Percentiles rank a stretch among this genome's conserved stretches.
Evolutionary conservation across 2,888 invertebrate genomes (phyloP).

Genomic region (Apodemia mormo): DNA sequence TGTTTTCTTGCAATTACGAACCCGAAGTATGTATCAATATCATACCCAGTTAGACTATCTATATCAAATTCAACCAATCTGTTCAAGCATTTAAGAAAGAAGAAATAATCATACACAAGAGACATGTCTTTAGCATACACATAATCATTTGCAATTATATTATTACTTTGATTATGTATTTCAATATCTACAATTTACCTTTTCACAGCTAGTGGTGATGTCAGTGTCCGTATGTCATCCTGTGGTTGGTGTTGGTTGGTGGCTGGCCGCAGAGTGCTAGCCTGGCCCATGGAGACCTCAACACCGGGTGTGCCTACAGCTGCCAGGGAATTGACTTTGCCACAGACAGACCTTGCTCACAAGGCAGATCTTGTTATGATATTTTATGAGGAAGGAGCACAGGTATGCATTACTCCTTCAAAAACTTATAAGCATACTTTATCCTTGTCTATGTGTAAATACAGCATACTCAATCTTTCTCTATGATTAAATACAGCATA

Average conservation of each 20-base stretch:
- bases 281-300: constrained; percentile 88
- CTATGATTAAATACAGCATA: background rate
- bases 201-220: constrained; percentile 72
- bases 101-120: no score
- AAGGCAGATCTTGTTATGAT: constrained; percentile 91
- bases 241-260: constrained; percentile 93
- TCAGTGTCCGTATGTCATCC: constrained; percentile 84
- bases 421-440: no score
- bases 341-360: constrained; percentile 95
- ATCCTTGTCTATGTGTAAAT: no score
- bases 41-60: no score
- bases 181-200: no score
- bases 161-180: no score
- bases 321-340: constrained; percentile 92
- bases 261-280: constrained; percentile 90
- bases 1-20: no score
- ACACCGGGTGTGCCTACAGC: constrained; percentile 68
- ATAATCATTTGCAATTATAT: no score
- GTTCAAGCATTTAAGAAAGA: no score
- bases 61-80: no score
- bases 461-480: background rate
- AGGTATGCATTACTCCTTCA: constrained; percentile 44
- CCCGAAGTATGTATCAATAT: no score
- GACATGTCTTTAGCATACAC: no score
- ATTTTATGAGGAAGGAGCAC: constrained; percentile 77